Evolutionary conservation across 2,888 invertebrate species (phyloP).

Genomic region (Biston stratarius): DNA sequence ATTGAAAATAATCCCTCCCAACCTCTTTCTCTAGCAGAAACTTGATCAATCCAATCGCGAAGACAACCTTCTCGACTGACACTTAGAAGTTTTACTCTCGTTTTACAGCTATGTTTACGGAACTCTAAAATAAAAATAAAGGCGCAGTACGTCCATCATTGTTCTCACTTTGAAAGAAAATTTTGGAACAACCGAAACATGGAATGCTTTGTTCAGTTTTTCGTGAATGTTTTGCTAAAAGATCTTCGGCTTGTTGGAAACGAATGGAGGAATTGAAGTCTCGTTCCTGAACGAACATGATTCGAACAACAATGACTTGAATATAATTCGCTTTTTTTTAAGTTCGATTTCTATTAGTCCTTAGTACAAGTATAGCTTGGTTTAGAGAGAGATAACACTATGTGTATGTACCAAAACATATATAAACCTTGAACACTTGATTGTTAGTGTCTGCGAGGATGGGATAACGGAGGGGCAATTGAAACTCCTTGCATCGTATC

Average conservation of each 20-base stretch:
- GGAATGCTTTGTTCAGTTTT: constrained; percentile 40
- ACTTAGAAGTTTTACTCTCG: constrained; percentile 42
- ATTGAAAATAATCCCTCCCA: background rate
- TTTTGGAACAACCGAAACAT: constrained; percentile 36
- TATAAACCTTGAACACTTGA: no score
- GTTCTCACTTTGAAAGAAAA: constrained; percentile 43
- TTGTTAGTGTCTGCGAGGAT: no score
- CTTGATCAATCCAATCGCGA: constrained; percentile 20
- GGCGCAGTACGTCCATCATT: constrained; percentile 33
- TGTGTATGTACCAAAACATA: no score
- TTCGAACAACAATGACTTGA: no score
- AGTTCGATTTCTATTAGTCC: background rate
- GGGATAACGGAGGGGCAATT: no score
- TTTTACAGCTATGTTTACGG: constrained; percentile 45
- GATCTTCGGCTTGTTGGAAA: constrained; percentile 14
- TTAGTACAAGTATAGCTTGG: background rate
- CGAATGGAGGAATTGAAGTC: background rate
- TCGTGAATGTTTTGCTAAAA: constrained; percentile 20
- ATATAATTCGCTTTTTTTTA: no score
- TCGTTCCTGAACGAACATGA: background rate
- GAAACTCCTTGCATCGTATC: no score
- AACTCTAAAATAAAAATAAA: constrained; percentile 43
- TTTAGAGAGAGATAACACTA: no score
- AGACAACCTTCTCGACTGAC: constrained; percentile 41
- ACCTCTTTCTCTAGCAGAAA: background rate